These are phyloP conservation scores for Eugnorisma glareosa DNA, from an alignment of 2,888 invertebrate genomes.

Conservation along the genomic window DNA sequence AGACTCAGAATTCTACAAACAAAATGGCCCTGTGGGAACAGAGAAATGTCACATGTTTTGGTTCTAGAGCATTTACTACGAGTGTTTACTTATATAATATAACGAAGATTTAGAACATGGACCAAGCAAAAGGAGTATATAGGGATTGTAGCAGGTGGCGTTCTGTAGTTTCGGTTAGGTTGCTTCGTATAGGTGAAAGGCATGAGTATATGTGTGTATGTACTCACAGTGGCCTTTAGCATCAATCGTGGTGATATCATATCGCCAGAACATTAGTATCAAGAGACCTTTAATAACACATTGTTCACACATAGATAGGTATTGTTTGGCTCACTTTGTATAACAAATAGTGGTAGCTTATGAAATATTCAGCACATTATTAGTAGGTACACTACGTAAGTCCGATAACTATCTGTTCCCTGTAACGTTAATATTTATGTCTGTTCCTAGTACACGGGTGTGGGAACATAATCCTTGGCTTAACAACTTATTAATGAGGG, in stretches of 20 bases:
- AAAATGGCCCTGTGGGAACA: background rate
- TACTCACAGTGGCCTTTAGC: background rate
- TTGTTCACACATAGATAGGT: background rate
- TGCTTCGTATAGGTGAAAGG: background rate
- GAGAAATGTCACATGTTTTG: background rate
- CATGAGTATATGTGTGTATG: background rate
- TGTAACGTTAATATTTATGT: conserved; percentile 15
- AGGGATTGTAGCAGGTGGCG: background rate
- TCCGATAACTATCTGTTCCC: conserved; percentile 20
- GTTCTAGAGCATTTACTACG: background rate
- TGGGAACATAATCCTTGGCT: conserved; percentile 10
- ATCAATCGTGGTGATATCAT: conserved; percentile 1
- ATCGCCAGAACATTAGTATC: background rate
- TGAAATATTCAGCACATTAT: conserved; percentile 39
- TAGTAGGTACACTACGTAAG: background rate
- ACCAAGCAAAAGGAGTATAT: background rate
- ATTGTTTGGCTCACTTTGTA: conserved; percentile 1
- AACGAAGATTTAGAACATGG: background rate
- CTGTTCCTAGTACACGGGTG: background rate
- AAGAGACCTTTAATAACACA: background rate
- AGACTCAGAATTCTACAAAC: background rate
- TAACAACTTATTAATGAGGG: conserved; percentile 1
- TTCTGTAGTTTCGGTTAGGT: background rate
- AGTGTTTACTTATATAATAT: background rate
- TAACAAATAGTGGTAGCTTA: conserved; percentile 10